Evolutionary conservation across 2,113 vertebrate genomes (phyloP).

Genomic region (Geococcyx californianus): DNA sequence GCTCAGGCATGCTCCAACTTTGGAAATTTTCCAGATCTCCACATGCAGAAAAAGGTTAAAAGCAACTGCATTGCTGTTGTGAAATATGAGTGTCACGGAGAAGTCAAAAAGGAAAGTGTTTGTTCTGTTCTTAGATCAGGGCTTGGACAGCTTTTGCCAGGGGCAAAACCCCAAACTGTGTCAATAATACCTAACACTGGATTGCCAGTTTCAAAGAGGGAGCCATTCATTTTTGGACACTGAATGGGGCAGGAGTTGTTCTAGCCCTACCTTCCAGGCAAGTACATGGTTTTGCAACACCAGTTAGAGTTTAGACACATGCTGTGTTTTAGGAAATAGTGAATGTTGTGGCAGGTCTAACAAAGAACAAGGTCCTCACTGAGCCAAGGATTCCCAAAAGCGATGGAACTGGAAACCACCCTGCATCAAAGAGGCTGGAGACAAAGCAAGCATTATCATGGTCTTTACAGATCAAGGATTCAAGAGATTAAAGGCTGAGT

Average conservation of each 20-base stretch:
- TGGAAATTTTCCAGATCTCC: neutral
- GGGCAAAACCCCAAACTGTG: neutral
- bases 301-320: neutral
- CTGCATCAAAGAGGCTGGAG: constrained; percentile 32
- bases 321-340: neutral
- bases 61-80: neutral
- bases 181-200: neutral
- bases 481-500: constrained; percentile 14
- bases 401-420: neutral
- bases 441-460: constrained; percentile 28
- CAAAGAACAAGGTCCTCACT: constrained; percentile 44
- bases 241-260: neutral
- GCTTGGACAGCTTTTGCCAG: neutral
- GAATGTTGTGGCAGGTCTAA: neutral
- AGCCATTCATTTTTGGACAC: neutral
- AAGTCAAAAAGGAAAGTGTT: neutral
- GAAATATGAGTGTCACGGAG: constrained; percentile 15
- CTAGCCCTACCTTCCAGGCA: neutral
- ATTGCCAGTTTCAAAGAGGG: neutral
- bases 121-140: neutral
- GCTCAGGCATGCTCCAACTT: neutral
- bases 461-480: neutral
- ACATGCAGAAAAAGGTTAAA: neutral
- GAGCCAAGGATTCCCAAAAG: neutral
- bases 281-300: neutral